A percentile compares a stretch with the other conserved stretches of the same genome.
Conservation (phyloP, 2,113 vertebrate species). For the Sula dactylatra region DNA sequence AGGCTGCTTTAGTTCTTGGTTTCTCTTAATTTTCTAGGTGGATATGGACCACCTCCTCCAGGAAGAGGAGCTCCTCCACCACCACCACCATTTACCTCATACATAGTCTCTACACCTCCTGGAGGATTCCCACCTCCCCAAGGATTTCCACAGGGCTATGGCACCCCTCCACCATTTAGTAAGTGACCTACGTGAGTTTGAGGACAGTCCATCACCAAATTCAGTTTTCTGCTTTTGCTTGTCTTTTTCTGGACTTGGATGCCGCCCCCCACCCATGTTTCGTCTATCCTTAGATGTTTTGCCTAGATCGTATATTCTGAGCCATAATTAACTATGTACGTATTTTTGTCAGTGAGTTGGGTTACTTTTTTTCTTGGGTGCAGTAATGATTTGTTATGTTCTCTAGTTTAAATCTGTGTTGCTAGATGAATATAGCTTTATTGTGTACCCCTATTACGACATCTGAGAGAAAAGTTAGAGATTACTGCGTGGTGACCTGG, state of each 20-base stretch:
- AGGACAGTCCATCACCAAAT: neutral
- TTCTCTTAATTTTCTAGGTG: slow-evolving; percentile 72
- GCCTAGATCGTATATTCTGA: neutral
- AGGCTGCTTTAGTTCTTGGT: neutral
- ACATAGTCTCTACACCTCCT: slow-evolving; percentile 89
- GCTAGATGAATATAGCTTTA: neutral
- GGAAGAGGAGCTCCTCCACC: slow-evolving; percentile 91
- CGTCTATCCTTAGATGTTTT: neutral
- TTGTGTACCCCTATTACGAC: neutral
- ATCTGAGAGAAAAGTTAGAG: neutral
- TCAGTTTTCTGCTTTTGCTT: neutral
- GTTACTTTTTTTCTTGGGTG: neutral
- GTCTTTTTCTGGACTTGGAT: neutral
- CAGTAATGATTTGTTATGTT: neutral
- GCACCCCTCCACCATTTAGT: slow-evolving; percentile 95
- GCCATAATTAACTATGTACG: neutral
- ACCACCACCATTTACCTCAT: slow-evolving; percentile 92
- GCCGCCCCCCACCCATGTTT: neutral
- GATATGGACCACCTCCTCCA: slow-evolving; percentile 89
- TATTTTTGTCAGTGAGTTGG: neutral
- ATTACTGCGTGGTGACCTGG: neutral
- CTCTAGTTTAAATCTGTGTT: neutral
- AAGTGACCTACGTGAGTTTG: slow-evolving; percentile 58
- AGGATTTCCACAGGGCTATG: slow-evolving; percentile 94
- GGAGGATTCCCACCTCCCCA: slow-evolving; percentile 93